Evolutionary conservation across 2,113 vertebrate species (phyloP).

Genomic region (Periophthalmodon schlosseri): DNA sequence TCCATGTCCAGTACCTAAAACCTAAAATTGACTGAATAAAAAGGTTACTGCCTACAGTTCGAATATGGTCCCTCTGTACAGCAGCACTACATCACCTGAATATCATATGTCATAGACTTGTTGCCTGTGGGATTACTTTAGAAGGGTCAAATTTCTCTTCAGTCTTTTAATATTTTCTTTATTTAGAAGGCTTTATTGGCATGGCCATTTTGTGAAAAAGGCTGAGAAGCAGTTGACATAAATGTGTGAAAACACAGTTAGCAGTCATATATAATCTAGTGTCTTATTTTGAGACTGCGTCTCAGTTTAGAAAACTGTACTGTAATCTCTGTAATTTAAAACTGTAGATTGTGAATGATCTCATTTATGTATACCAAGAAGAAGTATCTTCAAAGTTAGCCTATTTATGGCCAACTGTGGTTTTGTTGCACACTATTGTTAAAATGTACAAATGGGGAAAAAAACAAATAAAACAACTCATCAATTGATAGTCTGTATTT

Average conservation of each 20-base stretch:
- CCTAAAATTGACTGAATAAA: not conserved
- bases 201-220: conserved; percentile 38
- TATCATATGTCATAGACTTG: not conserved
- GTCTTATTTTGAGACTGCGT: conserved; percentile 71
- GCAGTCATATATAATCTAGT: conserved; percentile 63
- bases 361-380: conserved; percentile 71
- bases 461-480: conserved; percentile 71
- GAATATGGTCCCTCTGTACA: not conserved
- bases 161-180: conserved; percentile 38
- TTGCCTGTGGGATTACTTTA: conserved; percentile 50
- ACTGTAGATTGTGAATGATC: conserved; percentile 75
- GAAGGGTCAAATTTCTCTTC: conserved; percentile 31
- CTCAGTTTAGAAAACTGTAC: conserved; percentile 68
- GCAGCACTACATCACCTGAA: not conserved
- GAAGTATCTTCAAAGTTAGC: conserved; percentile 61
- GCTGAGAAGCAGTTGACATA: conserved; percentile 46
- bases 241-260: conserved; percentile 43
- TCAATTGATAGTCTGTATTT: conserved; percentile 1
- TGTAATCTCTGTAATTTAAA: conserved; percentile 74
- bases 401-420: conserved; percentile 49
- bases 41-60: not conserved
- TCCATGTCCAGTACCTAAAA: not conserved
- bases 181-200: conserved; percentile 42
- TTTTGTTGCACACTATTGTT: conserved; percentile 74
- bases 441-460: conserved; percentile 69